Conservation (phyloP, 2,888 invertebrate genomes). For the Leptopilina myrica region DNA sequence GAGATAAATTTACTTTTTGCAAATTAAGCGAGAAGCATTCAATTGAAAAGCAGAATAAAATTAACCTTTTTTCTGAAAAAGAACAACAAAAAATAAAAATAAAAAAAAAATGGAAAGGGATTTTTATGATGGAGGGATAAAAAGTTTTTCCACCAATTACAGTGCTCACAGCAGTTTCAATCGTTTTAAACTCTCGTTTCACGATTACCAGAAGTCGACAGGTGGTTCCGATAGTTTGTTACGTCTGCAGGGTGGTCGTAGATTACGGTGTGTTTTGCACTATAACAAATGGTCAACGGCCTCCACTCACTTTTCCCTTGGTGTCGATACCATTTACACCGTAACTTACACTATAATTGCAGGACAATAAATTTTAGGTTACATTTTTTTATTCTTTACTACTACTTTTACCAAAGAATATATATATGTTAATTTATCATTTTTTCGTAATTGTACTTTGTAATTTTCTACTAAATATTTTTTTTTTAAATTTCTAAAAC, state of each 20-base stretch:
- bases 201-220: constrained; percentile 47
- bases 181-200: constrained; percentile 37
- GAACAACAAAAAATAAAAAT: background rate
- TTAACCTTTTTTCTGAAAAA: too few relatives aligned
- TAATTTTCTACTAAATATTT: background rate
- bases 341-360: constrained; percentile 37
- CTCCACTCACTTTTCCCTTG: constrained; percentile 23
- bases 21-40: too few relatives aligned
- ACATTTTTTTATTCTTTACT: constrained; percentile 4
- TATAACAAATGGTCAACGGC: constrained; percentile 29
- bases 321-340: constrained; percentile 40
- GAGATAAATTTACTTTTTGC: too few relatives aligned
- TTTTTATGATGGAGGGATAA: background rate
- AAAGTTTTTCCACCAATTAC: constrained; percentile 35
- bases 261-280: constrained; percentile 41
- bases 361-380: constrained; percentile 17
- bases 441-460: too few relatives aligned
- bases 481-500: too few relatives aligned
- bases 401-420: background rate
- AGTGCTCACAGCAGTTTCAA: constrained; percentile 38
- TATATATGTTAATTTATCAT: too few relatives aligned
- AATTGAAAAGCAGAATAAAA: too few relatives aligned
- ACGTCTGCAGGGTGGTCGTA: constrained; percentile 40
- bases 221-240: constrained; percentile 50
- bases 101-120: background rate